Conservation (phyloP, 2,797 vertebrate genomes). For the Thaleichthys pacificus region DNA sequence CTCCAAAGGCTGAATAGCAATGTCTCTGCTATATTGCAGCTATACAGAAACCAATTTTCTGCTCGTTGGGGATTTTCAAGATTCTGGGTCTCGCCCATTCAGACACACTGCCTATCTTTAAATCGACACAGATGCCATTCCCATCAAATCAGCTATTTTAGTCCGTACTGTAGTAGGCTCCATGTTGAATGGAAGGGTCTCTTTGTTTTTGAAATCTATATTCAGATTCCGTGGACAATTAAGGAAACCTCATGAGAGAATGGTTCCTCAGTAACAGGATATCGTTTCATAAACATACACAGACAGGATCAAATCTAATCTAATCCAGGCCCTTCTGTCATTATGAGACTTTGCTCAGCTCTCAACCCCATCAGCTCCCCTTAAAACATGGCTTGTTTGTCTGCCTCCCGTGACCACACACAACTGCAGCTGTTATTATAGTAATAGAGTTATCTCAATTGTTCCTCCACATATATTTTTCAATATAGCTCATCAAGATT, state of each 20-base stretch:
- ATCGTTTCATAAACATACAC: conserved; percentile 46
- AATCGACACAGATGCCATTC: conserved; percentile 50
- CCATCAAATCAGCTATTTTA: conserved; percentile 43
- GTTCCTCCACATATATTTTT: not conserved
- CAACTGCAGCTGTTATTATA: not conserved
- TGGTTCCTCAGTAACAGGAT: conserved; percentile 37
- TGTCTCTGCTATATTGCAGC: conserved; percentile 63
- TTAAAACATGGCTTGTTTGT: conserved; percentile 30
- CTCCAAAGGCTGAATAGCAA: conserved; percentile 65
- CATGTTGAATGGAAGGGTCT: conserved; percentile 25
- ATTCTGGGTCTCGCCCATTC: conserved; percentile 47
- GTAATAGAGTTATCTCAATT: conserved; percentile 1
- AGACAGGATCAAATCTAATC: conserved; percentile 55
- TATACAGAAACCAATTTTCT: conserved; percentile 60
- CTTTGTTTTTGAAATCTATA: conserved; percentile 43
- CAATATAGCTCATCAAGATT: not conserved
- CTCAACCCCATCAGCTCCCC: conserved; percentile 24
- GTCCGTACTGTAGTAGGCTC: conserved; percentile 31
- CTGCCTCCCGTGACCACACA: not conserved
- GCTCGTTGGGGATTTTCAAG: conserved; percentile 50
- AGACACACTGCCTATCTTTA: conserved; percentile 46
- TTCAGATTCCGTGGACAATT: conserved; percentile 36
- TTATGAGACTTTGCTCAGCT: conserved; percentile 26
- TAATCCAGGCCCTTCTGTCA: conserved; percentile 45
- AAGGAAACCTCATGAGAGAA: conserved; percentile 33